Percentiles rank a stretch among this genome's conserved stretches.
Conservation (phyloP, 2,888 invertebrate genomes). For the Chrysina gloriosa region DNA sequence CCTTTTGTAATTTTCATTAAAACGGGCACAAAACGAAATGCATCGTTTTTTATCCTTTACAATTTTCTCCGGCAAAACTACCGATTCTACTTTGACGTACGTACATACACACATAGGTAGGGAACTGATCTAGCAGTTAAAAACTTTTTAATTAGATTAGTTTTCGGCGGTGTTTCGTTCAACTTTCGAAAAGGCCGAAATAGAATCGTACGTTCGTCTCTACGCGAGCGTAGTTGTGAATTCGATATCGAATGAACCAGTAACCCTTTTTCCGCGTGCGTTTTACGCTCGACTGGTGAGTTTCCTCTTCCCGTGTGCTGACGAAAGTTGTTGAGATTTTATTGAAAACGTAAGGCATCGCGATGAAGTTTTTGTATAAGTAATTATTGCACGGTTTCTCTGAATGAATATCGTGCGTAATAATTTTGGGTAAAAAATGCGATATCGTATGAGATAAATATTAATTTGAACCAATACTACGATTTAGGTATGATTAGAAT, state of each 20-base stretch:
- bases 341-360: conserved; percentile 4
- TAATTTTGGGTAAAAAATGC: neutral
- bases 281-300: neutral
- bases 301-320: neutral
- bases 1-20: no score
- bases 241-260: conserved; percentile 1
- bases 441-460: no score
- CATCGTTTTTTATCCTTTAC: neutral
- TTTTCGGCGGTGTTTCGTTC: neutral
- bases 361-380: conserved; percentile 7
- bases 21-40: no score
- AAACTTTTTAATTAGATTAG: conserved; percentile 34
- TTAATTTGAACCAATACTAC: no score
- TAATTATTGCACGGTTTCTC: neutral
- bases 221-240: neutral
- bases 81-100: neutral
- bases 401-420: neutral
- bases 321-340: conserved; percentile 12
- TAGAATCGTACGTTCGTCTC: neutral
- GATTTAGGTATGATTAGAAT: no score
- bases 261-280: neutral
- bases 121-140: conserved; percentile 26
- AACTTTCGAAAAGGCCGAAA: neutral
- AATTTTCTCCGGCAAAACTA: neutral
- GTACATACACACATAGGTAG: neutral